A percentile compares a stretch with the other conserved stretches of the same genome.
These are phyloP conservation scores for Ornithorhynchus anatinus DNA, from an alignment of 2,113 vertebrate genomes.

Conservation along the genomic window DNA sequence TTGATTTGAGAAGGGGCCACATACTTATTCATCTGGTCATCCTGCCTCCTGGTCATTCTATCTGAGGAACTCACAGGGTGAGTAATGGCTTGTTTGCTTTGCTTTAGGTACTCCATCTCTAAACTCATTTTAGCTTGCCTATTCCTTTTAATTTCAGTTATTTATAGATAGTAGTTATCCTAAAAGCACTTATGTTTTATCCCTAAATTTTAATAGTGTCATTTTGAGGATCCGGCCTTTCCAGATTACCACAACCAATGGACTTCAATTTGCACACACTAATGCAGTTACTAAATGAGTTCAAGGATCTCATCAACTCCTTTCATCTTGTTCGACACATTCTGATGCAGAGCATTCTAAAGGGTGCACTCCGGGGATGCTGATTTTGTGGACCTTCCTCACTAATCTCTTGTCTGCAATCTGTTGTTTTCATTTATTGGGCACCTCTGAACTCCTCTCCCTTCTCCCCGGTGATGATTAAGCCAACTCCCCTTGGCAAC, in stretches of 20 bases:
- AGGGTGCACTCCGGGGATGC: not conserved
- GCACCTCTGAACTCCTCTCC: not conserved
- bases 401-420: not conserved
- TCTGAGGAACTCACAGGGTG: not conserved
- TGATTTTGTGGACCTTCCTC: not conserved
- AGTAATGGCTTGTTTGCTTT: not conserved
- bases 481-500: not conserved
- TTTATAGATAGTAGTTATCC: not conserved
- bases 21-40: not conserved
- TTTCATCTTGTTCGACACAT: not conserved
- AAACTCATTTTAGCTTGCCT: not conserved
- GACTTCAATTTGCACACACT: not conserved
- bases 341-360: not conserved
- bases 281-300: not conserved
- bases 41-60: not conserved
- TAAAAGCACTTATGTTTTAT: not conserved
- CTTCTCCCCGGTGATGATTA: not conserved
- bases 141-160: not conserved
- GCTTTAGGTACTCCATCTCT: not conserved
- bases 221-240: not conserved
- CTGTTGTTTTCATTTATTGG: not conserved
- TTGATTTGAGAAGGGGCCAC: too few species aligned
- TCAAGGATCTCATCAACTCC: not conserved
- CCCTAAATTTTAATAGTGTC: not conserved
- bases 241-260: not conserved